A percentile compares a stretch with the other conserved stretches of the same genome.
These are phyloP conservation scores for Heliothis subflexa DNA, from an alignment of 1,140 invertebrate species.

Conservation along the genomic window DNA sequence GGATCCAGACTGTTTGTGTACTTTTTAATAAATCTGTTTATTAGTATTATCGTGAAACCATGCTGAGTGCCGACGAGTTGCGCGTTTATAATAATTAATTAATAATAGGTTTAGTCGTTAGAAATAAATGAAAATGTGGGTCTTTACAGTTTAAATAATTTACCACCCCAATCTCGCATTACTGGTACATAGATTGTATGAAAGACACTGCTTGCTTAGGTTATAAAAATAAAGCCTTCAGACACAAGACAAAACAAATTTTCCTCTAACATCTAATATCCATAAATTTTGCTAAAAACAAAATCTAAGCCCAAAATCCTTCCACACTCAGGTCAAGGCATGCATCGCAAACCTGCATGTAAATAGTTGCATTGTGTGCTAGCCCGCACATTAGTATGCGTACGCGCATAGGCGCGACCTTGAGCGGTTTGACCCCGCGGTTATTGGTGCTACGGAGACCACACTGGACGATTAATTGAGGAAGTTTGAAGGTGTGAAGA, in stretches of 20 bases:
- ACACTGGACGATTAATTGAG: conserved; percentile 8
- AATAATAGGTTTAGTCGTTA: too few species aligned
- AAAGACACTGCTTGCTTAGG: too few species aligned
- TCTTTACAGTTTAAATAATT: too few species aligned
- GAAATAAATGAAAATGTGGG: too few species aligned
- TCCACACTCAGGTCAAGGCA: conserved; percentile 32
- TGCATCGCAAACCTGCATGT: conserved; percentile 22
- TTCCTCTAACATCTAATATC: neutral
- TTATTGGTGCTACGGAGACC: conserved; percentile 28
- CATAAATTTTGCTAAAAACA: neutral
- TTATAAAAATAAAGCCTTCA: neutral
- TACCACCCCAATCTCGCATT: too few species aligned
- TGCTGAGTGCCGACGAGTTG: too few species aligned
- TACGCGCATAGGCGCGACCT: conserved; percentile 6
- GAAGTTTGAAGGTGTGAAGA: neutral
- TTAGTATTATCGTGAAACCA: too few species aligned
- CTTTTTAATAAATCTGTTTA: neutral
- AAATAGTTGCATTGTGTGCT: conserved; percentile 37
- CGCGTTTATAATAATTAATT: too few species aligned
- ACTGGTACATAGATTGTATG: too few species aligned
- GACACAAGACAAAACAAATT: neutral
- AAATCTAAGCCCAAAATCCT: conserved; percentile 24
- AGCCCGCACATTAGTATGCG: conserved; percentile 4
- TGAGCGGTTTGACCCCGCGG: conserved; percentile 12
- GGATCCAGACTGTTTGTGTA: too few species aligned